Base-by-base conservation (phyloP, 1,140 invertebrate species). In the Microvelia longipes region DNA sequence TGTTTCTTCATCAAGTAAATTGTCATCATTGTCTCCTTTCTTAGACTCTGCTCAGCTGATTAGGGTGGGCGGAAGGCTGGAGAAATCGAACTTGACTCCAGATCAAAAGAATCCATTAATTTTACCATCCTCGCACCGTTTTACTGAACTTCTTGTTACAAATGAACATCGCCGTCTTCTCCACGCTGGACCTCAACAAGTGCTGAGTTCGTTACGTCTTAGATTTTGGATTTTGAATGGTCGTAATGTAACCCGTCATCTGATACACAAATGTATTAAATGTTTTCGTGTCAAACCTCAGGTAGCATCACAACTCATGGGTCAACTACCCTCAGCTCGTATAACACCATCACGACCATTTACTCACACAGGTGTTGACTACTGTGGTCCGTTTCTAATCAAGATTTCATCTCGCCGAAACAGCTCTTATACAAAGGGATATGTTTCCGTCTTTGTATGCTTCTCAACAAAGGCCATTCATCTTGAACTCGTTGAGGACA, bases 361-460 rank as follows among this genome's bases (percentile, higher is more conserved):
- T 62, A 15, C 11, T 1, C 25, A 75, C 25, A 61, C 62, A 29
- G 75, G 74, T 28, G 68, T 76, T 1, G 75, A 76, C 68, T 76
- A 68, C 61, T 69, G 71, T 14, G 75, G 75, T n/a, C 74, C 72
- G 2, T 74, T 73, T 2, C 25, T 11, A 11, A 50, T 50, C 35
- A 50, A 50, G 35, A 19, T 19, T 19, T 5, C 35, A 50, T 50
- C 35, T 27, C 28, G 50, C 2, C 25, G 70, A 67, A 35, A 50
- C 15, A 24, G 24, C 25, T 19, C 24, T 27, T 1, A 25, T 19
- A 11, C 19, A 24, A 73, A 68, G 35, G 64, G 67, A n/a, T 74
- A 74, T 50, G 62, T 74, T 30, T 28, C 25, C 28, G 11, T 78
- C 2, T 77, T 78, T 69, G 73, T 76, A 26, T 79, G 77, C 69